These are phyloP conservation scores for Ectropis crepuscularia DNA, from an alignment of 2,888 invertebrate species.

Conservation along the genomic window DNA sequence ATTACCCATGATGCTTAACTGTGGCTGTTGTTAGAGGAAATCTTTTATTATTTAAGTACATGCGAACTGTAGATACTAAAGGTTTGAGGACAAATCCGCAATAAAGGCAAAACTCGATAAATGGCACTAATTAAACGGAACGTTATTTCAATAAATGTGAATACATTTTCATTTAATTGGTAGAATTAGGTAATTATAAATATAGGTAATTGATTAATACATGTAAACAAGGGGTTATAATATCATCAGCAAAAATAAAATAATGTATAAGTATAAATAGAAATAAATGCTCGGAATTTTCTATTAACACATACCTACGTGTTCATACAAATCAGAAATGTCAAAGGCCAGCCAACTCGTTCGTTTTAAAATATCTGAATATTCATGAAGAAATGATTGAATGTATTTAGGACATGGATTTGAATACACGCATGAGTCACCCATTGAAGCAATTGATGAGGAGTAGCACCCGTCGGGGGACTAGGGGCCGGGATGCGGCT, in stretches of 20 bases:
- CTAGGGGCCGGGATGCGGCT: conserved; percentile 7
- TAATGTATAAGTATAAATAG: neutral
- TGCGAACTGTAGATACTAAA: no score
- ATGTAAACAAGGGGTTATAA: neutral
- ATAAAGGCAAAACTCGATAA: no score
- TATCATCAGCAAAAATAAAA: neutral
- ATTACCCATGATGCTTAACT: no score
- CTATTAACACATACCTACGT: conserved; percentile 7
- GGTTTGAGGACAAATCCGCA: no score
- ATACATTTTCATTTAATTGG: no score
- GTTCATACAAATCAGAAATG: conserved; percentile 17
- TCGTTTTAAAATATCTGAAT: conserved; percentile 31
- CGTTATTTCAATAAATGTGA: no score
- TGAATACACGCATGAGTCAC: conserved; percentile 50
- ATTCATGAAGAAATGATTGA: conserved; percentile 51
- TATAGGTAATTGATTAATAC: no score
- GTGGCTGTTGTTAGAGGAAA: no score
- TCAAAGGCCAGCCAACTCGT: conserved; percentile 21
- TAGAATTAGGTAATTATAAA: no score
- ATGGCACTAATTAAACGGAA: no score
- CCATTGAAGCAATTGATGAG: conserved; percentile 59
- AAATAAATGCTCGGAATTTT: neutral
- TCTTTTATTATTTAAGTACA: no score
- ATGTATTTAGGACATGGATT: conserved; percentile 51
- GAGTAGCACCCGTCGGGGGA: conserved; percentile 16